Base-by-base conservation (phyloP, 2,797 vertebrate genomes). In the Ctenopoma multispine region DNA sequence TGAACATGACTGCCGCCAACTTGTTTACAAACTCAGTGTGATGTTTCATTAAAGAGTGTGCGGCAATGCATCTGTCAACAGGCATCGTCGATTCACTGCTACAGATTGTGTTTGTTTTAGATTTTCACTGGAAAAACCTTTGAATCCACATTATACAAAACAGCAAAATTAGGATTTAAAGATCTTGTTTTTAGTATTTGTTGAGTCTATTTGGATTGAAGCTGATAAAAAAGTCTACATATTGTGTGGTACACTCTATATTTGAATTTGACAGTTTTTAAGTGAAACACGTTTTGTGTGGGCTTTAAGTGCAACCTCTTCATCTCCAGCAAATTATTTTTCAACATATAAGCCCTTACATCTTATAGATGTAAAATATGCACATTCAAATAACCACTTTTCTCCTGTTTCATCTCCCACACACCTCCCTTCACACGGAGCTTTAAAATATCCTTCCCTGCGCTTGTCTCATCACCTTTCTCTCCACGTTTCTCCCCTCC, bases 11-110 rank as follows among this genome's bases (percentile, higher is more conserved):
- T 36, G 24, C n/a, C 1, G 8, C 7, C 48, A 31, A 40, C 7
- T 8, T 69, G 71, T 84, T 78, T 63, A 47, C 60, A 64, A 77
- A 72, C 54, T 68, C 34, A 15, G 14, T 47, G 47, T 7, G 2
- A 51, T 49, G 38, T 50, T 74, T 79, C 29, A 63, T 79, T 57
- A 6, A 43, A 23, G 27, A 49, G 23, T 63, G 46, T 63, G 50
- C 41, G 21, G 61, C 44, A 56, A 57, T 57, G 55, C 67, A 73
- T 73, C 69, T 77, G 75, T 79, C 49, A 14, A 10, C 21, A 38
- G 24, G 49, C 27, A 11, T 63, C 17, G 46, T 44, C 63, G 36
- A 79, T 59, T 53, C 75, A 59, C 62, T 59, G 38, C 66, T 53
- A 40, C 60, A 78, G 73, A 73, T 74, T 72, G 58, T 70, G 40